These are phyloP conservation scores for Tympanuchus pallidicinctus DNA, from an alignment of 2,113 vertebrate genomes.

Conservation along the genomic window DNA sequence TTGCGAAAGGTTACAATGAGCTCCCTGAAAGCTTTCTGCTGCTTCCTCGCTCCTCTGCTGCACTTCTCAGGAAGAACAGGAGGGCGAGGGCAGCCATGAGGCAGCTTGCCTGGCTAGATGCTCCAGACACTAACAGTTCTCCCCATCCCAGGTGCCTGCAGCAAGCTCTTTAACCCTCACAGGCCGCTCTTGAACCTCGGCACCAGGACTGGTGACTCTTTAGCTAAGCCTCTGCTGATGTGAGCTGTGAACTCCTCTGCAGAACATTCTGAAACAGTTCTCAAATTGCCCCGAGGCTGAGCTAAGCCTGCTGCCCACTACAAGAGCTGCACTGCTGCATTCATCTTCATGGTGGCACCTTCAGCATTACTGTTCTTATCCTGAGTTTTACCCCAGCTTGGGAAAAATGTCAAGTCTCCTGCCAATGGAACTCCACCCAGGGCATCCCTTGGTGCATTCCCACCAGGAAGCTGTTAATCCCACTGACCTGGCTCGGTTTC, in stretches of 20 bases:
- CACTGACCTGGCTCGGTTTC: slow-evolving; percentile 23
- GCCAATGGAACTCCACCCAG: not conserved
- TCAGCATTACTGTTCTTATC: rapidly evolving
- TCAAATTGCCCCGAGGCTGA: not conserved
- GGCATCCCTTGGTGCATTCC: slow-evolving; percentile 4
- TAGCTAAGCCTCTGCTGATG: not conserved
- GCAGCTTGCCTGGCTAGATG: rapidly evolving
- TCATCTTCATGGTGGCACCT: not conserved
- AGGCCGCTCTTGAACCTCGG: not conserved
- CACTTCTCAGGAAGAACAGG: not conserved
- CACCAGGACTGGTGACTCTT: not conserved
- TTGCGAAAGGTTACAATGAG: not conserved
- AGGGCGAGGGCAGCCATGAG: not conserved
- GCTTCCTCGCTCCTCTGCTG: not conserved
- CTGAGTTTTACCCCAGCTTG: not conserved
- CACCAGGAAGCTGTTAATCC: slow-evolving; percentile 12
- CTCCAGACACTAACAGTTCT: not conserved
- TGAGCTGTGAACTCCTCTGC: not conserved
- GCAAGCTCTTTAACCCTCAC: not conserved
- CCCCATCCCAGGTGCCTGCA: not conserved
- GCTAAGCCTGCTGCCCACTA: not conserved
- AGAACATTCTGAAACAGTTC: not conserved
- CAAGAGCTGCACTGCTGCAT: not conserved
- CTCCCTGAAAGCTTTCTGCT: slow-evolving; percentile 2
- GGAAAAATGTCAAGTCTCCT: not conserved